Evolutionary conservation across 2,797 vertebrate genomes (phyloP), one percentile per base, ranked within the genome.

Genomic region (Psittacula echo): DNA sequence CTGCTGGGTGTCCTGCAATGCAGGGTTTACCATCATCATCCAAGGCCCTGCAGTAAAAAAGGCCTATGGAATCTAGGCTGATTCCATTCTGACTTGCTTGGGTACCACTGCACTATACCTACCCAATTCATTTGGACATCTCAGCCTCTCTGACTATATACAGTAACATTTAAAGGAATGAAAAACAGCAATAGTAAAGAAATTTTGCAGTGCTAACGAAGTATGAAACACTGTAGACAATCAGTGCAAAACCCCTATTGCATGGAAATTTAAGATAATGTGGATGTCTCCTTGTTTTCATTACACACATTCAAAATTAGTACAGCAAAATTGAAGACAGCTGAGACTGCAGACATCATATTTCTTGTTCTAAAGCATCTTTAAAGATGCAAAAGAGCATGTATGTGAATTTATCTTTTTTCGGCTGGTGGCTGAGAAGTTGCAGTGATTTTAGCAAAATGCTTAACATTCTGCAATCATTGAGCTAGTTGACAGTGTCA

Each of bases 51-150:
- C 22, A 90, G 42, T 1, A 1, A 39, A 53, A 75, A 56, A 15
- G 4, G 26, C 1, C 14, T 0, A 0, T 22, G 34, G 56, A 18
- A 8, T 58, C 7, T 17, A 18, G 10, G 14, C 10, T 65, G 24
- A 14, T 37, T 64, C 39, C 21, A 2, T 8, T 48, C n/a, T 4
- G 18, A 39, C 21, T 75, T 71, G 18, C 61, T 37, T 27, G 26
- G 18, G 42, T 83, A 26, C 8, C 30, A 9, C 18, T 21, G 54
- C 4, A 27, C 11, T 20, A 5, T 26, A 42, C 13, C 5, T 22
- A 23, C 8, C 8, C 14, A 1, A 29, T 39, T 50, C 19, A 39
- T 12, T 18, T 8, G 11, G 22, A 15, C 10, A 18, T 18, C 34
- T 70, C 51, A 79, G 37, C 6, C 44, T 32, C 22, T 44, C 23